These are phyloP conservation scores for Amblyornis subalaris DNA, from an alignment of 2,113 vertebrate species.

Conservation along the genomic window DNA sequence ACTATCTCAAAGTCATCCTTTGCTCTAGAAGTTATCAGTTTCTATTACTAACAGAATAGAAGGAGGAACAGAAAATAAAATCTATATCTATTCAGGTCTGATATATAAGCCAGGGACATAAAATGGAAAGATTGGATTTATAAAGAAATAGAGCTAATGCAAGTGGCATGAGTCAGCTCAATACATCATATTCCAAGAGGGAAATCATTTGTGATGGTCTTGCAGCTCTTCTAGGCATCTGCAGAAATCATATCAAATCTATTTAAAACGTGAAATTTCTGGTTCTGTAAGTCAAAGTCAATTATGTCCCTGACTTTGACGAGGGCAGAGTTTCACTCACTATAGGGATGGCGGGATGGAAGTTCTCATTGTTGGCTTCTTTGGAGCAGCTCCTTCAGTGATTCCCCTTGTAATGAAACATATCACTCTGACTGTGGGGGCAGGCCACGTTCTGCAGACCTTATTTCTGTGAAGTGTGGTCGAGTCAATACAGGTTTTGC, in stretches of 20 bases:
- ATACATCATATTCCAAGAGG: background rate
- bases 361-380: background rate
- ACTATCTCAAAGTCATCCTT: background rate
- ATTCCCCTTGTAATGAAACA: background rate
- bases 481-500: background rate
- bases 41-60: background rate
- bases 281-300: background rate
- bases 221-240: background rate
- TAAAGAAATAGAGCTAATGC: background rate
- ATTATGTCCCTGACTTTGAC: background rate
- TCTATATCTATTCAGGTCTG: background rate
- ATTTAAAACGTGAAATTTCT: background rate
- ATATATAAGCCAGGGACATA: background rate
- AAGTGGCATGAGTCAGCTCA: slow-evolving; percentile 1
- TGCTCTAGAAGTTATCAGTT: background rate
- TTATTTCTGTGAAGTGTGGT: background rate
- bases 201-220: background rate
- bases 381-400: background rate
- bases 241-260: background rate
- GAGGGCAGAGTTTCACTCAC: background rate
- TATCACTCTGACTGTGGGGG: background rate
- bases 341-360: background rate
- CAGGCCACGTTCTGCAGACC: background rate
- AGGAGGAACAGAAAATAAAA: background rate
- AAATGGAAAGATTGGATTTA: background rate